Evolutionary conservation across 2,113 vertebrate genomes (phyloP).

Genomic region (Leucoraja erinaceus): DNA sequence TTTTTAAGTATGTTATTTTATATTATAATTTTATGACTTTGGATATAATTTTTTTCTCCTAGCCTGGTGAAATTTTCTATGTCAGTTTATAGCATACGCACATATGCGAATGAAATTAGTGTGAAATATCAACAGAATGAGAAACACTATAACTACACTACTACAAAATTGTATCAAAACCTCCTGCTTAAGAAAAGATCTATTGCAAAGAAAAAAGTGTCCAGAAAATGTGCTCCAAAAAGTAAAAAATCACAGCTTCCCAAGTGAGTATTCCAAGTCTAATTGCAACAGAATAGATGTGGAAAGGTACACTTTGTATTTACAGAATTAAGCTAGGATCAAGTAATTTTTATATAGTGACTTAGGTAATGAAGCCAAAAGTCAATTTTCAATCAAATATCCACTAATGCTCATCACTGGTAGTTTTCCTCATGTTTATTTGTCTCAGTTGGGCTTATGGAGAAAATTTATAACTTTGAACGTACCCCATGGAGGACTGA

Average conservation of each 20-base stretch:
- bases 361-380: background rate
- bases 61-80: slow-evolving; percentile 57
- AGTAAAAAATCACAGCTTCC: slow-evolving; percentile 51
- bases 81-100: slow-evolving; percentile 60
- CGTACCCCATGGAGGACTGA: slow-evolving; percentile 17
- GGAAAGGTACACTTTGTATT: background rate
- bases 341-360: background rate
- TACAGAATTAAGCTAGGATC: background rate
- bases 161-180: slow-evolving; percentile 62
- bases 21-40: background rate
- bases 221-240: slow-evolving; percentile 62
- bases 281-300: background rate
- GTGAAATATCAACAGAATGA: slow-evolving; percentile 62
- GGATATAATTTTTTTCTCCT: slow-evolving; percentile 36
- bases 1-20: background rate
- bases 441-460: background rate
- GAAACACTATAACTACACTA: slow-evolving; percentile 66
- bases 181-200: slow-evolving; percentile 56
- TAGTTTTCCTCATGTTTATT: slow-evolving; percentile 15
- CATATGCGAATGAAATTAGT: slow-evolving; percentile 61
- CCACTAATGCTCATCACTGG: background rate
- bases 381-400: background rate
- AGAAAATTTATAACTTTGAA: slow-evolving; percentile 24
- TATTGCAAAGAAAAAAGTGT: slow-evolving; percentile 61
- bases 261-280: slow-evolving; percentile 43